Conservation (phyloP, 2,113 vertebrate genomes). For the Leptocoma aspasia region DNA sequence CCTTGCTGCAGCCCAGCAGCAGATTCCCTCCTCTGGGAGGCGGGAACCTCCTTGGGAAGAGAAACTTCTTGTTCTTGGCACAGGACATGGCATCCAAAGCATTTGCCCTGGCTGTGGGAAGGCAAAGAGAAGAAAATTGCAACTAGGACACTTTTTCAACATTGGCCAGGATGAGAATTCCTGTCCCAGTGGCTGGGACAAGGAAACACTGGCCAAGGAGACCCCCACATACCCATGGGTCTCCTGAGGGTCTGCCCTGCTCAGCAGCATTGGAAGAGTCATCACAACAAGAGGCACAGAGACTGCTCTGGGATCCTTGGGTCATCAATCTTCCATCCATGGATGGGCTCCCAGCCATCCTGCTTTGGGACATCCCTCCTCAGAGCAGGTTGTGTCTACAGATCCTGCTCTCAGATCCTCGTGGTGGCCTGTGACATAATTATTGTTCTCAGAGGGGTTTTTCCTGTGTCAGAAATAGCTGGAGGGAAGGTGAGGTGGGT, state of each 20-base stretch:
- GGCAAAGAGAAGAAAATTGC: neutral
- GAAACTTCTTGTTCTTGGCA: neutral
- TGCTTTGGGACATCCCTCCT: neutral
- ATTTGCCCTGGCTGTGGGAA: neutral
- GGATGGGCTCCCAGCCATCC: neutral
- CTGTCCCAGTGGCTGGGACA: neutral
- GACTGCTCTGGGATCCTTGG: neutral
- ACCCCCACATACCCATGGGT: neutral
- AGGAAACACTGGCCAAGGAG: neutral
- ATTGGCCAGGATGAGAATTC: neutral
- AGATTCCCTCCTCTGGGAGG: neutral
- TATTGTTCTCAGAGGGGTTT: neutral
- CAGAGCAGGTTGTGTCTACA: neutral
- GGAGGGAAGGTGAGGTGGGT: neutral
- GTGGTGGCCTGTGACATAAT: accelerated
- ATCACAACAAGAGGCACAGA: neutral
- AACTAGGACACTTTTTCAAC: neutral
- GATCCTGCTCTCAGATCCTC: neutral
- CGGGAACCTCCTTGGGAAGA: neutral
- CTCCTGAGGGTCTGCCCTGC: neutral
- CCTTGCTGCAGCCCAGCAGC: neutral
- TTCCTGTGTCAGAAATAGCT: neutral
- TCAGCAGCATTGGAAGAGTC: neutral
- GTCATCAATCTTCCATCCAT: neutral
- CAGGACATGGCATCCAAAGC: neutral